Evolutionary conservation across 2,113 vertebrate genomes (phyloP), one percentile per base, ranked within the genome.

Genomic region (Dermatemys mawii): DNA sequence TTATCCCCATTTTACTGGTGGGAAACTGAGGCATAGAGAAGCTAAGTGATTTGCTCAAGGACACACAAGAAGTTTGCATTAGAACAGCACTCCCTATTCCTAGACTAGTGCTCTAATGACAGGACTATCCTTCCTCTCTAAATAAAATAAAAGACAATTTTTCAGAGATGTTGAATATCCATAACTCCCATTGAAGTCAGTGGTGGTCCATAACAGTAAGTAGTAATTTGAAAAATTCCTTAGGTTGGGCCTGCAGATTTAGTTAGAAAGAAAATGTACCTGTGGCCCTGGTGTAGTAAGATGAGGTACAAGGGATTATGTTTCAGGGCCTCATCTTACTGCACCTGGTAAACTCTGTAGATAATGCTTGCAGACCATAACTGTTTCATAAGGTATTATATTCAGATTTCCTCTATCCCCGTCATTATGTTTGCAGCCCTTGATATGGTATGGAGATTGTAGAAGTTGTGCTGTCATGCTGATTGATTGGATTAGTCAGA

Each of bases 191-290:
- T 41, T 86, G 5, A 51, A 79, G 21, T 26, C 55, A 82, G 2
- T 78, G 49, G 90, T 79, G 10, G 26, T 86, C 13, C 86, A 11
- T 50, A 21, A 46, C 7, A 50, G 8, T 92, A 84, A 75, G 6
- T 22, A 86, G 6, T 86, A 3, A 86, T 92, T 6, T 53, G 90
- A 67, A 86, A 89, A 85, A 78, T 50, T 32, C 13, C 89, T 93
- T 17, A 1, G 1, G 2, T 53, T 87, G 57, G 60, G 84, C 27
- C 46, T 88, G 12, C n/a, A 81, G 46, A 5, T 88, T 57, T 88
- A 54, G 29, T 93, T 90, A 35, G 21, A 88, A 53, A 73, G 22
- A 38, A 14, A 14, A 46, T 0, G 0, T 26, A 88, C 21, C 67
- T 57, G 55, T 57, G 55, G 27, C 55, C 27, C 55, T 60, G n/a